A percentile compares a stretch with the other conserved stretches of the same genome.
Conservation (phyloP, 2,888 invertebrate species). For the Candidula unifasciata region DNA sequence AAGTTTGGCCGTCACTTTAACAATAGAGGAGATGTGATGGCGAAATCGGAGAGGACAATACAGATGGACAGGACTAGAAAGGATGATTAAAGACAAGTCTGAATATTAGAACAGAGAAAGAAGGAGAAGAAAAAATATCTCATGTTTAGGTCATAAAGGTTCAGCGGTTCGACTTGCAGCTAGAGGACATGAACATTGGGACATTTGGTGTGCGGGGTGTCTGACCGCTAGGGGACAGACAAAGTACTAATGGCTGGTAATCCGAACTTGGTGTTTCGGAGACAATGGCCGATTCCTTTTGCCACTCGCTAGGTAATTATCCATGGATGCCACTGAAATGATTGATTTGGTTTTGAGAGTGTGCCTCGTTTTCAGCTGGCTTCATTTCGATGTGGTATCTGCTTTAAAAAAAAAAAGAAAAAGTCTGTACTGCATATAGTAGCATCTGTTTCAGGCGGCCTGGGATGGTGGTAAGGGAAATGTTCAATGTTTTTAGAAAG, state of each 20-base stretch:
- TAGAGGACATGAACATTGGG: slow-evolving; percentile 1
- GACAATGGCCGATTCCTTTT: neutral
- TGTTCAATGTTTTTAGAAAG: too few relatives aligned
- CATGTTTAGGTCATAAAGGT: slow-evolving; percentile 28
- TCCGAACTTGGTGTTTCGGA: neutral
- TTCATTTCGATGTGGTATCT: too few relatives aligned
- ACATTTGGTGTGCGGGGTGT: slow-evolving; percentile 1
- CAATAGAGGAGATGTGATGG: slow-evolving; percentile 39
- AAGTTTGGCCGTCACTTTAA: slow-evolving; percentile 3
- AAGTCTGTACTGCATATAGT: too few relatives aligned
- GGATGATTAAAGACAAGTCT: slow-evolving; percentile 43
- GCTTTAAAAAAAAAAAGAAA: too few relatives aligned
- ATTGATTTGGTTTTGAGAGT: too few relatives aligned
- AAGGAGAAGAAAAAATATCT: neutral
- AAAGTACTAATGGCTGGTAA: neutral
- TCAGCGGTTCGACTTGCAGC: neutral
- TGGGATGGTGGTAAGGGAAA: too few relatives aligned
- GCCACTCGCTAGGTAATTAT: too few relatives aligned
- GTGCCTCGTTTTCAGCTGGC: too few relatives aligned
- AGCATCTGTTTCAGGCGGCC: too few relatives aligned
- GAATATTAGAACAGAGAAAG: neutral
- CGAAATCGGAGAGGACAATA: slow-evolving; percentile 47
- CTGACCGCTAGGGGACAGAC: too few relatives aligned
- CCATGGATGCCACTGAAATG: too few relatives aligned
- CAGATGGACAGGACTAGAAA: slow-evolving; percentile 38